A percentile compares a stretch with the other conserved stretches of the same genome.
Evolutionary conservation across 2,888 invertebrate species (phyloP).

Genomic region (Pherbina coryleti): DNA sequence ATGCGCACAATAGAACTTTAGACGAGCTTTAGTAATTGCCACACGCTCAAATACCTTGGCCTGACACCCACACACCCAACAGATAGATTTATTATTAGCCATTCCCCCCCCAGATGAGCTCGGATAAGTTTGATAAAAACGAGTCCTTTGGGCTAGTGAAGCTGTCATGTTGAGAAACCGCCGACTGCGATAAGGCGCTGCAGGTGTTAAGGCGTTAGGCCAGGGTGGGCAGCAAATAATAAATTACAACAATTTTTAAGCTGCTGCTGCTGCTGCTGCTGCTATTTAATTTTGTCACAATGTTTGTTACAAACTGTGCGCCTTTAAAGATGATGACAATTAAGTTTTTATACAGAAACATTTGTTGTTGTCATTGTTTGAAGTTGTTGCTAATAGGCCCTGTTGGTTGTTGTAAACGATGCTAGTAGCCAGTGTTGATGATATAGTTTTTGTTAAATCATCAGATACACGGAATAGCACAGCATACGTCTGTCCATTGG

Average conservation of each 20-base stretch:
- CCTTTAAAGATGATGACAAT: too few species aligned
- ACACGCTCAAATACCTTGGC: background rate
- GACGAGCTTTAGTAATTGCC: background rate
- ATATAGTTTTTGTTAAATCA: too few species aligned
- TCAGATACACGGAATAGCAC: too few species aligned
- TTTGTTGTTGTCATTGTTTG: too few species aligned
- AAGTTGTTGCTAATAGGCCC: too few species aligned
- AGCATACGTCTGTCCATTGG: too few species aligned
- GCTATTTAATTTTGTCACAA: background rate
- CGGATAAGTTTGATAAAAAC: background rate
- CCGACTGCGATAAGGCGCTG: background rate
- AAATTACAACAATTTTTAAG: too few species aligned
- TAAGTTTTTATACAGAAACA: too few species aligned
- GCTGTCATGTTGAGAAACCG: background rate
- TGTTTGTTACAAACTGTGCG: background rate
- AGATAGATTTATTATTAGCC: background rate
- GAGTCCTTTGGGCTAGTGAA: background rate
- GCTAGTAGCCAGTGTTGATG: too few species aligned
- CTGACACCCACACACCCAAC: background rate
- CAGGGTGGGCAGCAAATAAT: background rate
- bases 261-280: background rate
- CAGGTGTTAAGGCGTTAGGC: background rate
- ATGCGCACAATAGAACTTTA: constrained; percentile 12
- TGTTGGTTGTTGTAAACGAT: too few species aligned
- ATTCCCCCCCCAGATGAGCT: background rate